phyloP scores from a whole-genome alignment of 2,113 vertebrate genomes.

The Abramis brama region DNA sequence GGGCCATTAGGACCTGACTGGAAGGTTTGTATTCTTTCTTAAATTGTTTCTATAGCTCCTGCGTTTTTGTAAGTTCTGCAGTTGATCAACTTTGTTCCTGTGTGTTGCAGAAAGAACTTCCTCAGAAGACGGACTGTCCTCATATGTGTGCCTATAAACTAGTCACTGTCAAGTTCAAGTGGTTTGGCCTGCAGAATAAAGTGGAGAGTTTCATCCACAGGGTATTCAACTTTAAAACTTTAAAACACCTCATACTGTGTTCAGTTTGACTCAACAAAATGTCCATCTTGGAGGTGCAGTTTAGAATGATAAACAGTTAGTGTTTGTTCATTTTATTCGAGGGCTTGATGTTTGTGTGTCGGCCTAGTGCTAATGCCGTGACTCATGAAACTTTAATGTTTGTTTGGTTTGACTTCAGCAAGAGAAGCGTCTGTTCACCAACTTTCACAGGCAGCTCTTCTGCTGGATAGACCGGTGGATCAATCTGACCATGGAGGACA shows the following conservation, averaged over 20 bases:
- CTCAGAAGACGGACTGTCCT: conserved; percentile 82
- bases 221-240: conserved; percentile 70
- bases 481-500: conserved; percentile 93
- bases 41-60: not conserved
- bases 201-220: conserved; percentile 90
- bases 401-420: conserved; percentile 72
- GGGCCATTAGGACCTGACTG: conserved; percentile 88
- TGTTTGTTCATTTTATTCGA: not conserved
- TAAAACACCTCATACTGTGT: not conserved
- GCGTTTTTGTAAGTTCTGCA: not conserved
- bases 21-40: conserved; percentile 77
- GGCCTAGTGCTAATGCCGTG: not conserved
- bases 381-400: not conserved
- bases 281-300: not conserved
- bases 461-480: conserved; percentile 94
- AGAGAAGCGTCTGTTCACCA: conserved; percentile 92
- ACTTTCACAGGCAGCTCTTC: conserved; percentile 96
- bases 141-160: conserved; percentile 99
- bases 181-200: conserved; percentile 85
- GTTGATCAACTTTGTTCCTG: not conserved
- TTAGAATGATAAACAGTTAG: not conserved
- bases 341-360: not conserved
- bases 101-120: conserved; percentile 84
- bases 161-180: conserved; percentile 91
- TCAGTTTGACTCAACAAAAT: not conserved